phyloP scores from a whole-genome alignment of 2,888 invertebrate species.

The Athetis lepigone region DNA sequence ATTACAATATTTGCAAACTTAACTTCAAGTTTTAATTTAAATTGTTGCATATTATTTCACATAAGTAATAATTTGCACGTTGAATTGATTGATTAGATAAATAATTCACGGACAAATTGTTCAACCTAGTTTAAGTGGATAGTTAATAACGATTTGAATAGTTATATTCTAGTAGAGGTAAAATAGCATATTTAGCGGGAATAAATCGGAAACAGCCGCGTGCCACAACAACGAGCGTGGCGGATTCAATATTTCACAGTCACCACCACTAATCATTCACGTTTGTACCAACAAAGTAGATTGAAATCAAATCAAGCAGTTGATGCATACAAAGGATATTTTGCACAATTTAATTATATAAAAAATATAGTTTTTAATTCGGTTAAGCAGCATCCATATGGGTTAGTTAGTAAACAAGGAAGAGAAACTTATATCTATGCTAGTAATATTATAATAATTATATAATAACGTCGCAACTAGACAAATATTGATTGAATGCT shows the following conservation, averaged over 20 bases:
- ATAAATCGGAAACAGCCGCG: conserved; percentile 77
- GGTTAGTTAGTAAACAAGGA: no score
- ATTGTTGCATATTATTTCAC: not conserved
- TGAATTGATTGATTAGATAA: conserved; percentile 1
- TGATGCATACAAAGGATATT: conserved; percentile 53
- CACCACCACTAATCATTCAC: conserved; percentile 84
- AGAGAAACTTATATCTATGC: no score
- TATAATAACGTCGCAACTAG: conserved; percentile 7
- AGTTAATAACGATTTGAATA: conserved; percentile 44
- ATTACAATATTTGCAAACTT: not conserved
- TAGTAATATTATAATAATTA: no score
- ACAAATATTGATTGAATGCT: conserved; percentile 10
- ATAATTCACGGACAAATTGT: conserved; percentile 2
- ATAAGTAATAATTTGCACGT: not conserved
- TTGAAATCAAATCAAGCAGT: conserved; percentile 75
- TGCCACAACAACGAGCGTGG: conserved; percentile 80
- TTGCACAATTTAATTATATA: conserved; percentile 34
- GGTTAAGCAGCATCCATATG: no score
- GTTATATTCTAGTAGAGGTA: conserved; percentile 62
- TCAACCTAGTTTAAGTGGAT: conserved; percentile 16
- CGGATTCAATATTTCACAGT: conserved; percentile 87
- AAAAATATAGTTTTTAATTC: no score
- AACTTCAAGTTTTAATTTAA: not conserved
- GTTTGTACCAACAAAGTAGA: conserved; percentile 82
- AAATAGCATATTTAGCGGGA: conserved; percentile 69